phyloP scores from a whole-genome alignment of 2,888 invertebrate species.

The Harmothoe impar region DNA sequence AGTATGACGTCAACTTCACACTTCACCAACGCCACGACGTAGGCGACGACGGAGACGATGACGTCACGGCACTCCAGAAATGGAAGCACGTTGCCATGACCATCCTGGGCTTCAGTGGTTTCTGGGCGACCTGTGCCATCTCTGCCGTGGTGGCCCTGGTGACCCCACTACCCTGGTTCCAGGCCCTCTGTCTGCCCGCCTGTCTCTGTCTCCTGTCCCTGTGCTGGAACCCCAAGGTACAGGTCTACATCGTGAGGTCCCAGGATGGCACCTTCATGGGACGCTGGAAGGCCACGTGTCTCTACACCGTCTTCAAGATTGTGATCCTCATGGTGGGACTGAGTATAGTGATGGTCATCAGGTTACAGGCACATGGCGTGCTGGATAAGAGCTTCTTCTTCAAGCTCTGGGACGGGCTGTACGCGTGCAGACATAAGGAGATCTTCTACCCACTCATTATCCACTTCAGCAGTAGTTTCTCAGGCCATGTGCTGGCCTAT shows the following conservation, averaged over 20 bases:
- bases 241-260: slow-evolving; percentile 69
- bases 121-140: slow-evolving; percentile 69
- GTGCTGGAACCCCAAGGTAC: slow-evolving; percentile 71
- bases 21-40: neutral
- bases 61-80: slow-evolving; percentile 14
- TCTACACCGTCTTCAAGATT: slow-evolving; percentile 71
- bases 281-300: slow-evolving; percentile 70
- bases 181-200: slow-evolving; percentile 70
- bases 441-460: slow-evolving; percentile 71
- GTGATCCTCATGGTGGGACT: slow-evolving; percentile 68
- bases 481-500: slow-evolving; percentile 68
- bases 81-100: slow-evolving; percentile 61
- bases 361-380: slow-evolving; percentile 69
- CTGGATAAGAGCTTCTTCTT: slow-evolving; percentile 68
- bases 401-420: slow-evolving; percentile 67
- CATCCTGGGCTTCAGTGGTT: slow-evolving; percentile 65
- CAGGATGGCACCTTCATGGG: slow-evolving; percentile 65
- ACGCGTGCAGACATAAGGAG: slow-evolving; percentile 66
- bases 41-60: neutral
- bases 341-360: slow-evolving; percentile 70
- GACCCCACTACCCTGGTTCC: slow-evolving; percentile 69
- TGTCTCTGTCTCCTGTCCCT: slow-evolving; percentile 70
- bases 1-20: slow-evolving; percentile 64
- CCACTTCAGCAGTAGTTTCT: slow-evolving; percentile 68
- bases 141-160: slow-evolving; percentile 69